A percentile compares a stretch with the other conserved stretches of the same genome.
Evolutionary conservation across 1,140 invertebrate species (phyloP).

Genomic region (Cardiocondyla obscurior): DNA sequence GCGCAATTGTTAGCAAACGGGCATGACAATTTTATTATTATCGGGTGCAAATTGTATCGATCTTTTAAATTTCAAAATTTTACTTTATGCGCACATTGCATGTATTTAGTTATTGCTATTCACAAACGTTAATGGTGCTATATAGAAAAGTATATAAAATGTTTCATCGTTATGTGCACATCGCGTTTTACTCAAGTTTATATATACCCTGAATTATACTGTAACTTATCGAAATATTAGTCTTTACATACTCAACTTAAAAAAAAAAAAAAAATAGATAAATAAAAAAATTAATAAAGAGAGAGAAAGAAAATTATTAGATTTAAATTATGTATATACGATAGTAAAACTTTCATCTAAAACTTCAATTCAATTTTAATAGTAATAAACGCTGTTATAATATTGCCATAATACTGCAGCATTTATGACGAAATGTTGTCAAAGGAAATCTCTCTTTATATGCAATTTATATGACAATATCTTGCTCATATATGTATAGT

Average conservation of each 20-base stretch:
- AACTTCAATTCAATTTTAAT: background rate
- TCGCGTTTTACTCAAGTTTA: background rate
- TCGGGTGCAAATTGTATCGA: slow-evolving; percentile 1
- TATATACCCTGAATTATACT: background rate
- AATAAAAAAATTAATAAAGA: too few relatives aligned
- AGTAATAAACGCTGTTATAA: background rate
- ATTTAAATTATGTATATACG: background rate
- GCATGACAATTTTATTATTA: slow-evolving; percentile 20
- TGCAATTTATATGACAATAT: background rate
- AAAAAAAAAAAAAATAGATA: too few relatives aligned
- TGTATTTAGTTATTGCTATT: background rate
- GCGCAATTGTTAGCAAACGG: background rate
- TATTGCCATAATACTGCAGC: background rate
- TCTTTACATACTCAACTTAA: background rate
- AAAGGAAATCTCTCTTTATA: background rate
- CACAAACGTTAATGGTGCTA: background rate
- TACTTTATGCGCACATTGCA: background rate
- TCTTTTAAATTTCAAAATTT: background rate
- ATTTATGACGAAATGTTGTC: background rate
- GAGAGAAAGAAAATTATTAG: too few relatives aligned
- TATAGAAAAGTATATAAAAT: background rate
- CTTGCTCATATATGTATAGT: background rate
- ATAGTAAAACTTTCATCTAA: too few relatives aligned
- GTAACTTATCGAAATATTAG: background rate
- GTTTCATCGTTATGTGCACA: background rate